Conservation (phyloP, 2,797 vertebrate genomes). For the Lophotriccus pileatus region DNA sequence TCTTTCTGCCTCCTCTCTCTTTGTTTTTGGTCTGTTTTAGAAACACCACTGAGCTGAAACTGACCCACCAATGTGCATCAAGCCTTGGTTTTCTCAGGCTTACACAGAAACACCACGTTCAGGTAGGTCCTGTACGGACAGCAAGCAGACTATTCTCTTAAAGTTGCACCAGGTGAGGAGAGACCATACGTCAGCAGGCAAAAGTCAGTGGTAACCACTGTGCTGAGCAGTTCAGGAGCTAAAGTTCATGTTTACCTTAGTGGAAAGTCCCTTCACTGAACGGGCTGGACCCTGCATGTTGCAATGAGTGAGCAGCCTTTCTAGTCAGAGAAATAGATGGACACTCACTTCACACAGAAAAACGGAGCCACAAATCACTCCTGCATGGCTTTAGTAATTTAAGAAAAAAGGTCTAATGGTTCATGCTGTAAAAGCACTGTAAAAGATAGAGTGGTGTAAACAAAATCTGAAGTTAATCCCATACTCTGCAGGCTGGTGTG, state of each 20-base stretch:
- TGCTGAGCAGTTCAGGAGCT: background rate
- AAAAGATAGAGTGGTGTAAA: background rate
- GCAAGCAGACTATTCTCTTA: background rate
- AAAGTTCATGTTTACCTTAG: conserved; percentile 46
- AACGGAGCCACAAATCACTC: background rate
- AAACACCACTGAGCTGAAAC: background rate
- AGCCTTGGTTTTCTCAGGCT: background rate
- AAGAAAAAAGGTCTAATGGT: background rate
- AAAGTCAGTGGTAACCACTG: background rate
- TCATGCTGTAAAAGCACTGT: background rate
- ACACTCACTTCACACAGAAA: background rate
- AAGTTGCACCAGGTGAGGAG: background rate
- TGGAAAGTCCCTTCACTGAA: background rate
- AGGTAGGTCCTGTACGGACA: background rate
- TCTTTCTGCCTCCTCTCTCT: background rate
- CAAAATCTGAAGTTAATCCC: background rate
- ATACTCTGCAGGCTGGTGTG: background rate
- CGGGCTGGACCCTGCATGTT: background rate
- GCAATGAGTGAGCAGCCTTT: background rate
- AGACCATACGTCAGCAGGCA: background rate
- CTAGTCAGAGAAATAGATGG: background rate
- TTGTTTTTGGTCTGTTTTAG: background rate
- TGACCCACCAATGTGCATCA: background rate
- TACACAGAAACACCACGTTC: background rate
- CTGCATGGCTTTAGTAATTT: background rate